phyloP scores from a whole-genome alignment of 2,888 invertebrate species.

The Deroplatys truncata region DNA sequence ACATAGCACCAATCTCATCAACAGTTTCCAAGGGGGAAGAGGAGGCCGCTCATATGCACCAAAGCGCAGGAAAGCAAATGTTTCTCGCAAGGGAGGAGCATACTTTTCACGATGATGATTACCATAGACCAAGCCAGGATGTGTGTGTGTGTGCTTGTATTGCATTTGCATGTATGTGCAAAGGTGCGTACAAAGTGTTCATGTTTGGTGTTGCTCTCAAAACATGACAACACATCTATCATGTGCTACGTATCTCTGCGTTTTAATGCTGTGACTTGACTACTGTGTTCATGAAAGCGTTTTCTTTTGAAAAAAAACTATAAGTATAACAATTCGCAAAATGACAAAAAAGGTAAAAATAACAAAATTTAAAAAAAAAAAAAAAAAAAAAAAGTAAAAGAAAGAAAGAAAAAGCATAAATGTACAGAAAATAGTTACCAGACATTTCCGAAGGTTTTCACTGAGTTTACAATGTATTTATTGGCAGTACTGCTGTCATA shows the following conservation, averaged over 20 bases:
- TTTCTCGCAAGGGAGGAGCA: not conserved
- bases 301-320: not conserved
- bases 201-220: not conserved
- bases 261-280: not conserved
- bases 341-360: not conserved
- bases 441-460: not conserved
- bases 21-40: not conserved
- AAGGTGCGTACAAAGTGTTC: not conserved
- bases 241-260: not conserved
- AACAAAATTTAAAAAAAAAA: not conserved
- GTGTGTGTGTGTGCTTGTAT: too few relatives aligned
- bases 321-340: not conserved
- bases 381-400: too few relatives aligned
- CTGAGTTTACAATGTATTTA: not conserved
- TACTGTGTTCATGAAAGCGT: not conserved
- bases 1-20: not conserved
- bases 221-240: not conserved
- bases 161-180: not conserved
- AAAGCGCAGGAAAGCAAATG: constrained; percentile 4
- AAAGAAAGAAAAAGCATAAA: not conserved
- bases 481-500: not conserved
- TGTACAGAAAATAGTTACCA: not conserved
- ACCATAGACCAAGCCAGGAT: too few relatives aligned
- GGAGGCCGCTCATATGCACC: not conserved
- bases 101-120: not conserved